Base-by-base conservation (phyloP, 2,113 vertebrate species). In the Aegotheles bennettii region DNA sequence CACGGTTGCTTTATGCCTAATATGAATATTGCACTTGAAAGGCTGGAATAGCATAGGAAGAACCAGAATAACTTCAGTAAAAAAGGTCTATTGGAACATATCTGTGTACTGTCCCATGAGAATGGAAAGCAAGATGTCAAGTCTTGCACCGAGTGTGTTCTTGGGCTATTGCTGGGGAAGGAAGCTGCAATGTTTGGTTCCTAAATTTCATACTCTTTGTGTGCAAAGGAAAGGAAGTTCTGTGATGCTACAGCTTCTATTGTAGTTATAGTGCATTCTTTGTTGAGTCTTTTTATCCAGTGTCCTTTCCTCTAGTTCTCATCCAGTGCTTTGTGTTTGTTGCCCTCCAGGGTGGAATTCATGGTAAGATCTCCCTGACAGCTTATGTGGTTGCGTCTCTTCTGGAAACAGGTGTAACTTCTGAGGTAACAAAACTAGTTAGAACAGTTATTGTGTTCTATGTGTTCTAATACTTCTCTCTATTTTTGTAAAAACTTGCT, bases 351-450 rank as follows among this genome's bases (percentile, higher is more conserved):
- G 99, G 99, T 91, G 99, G 99, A 48, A 98, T 99, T 96, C 98
- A 99, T 21, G 99, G 99, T 47, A 98, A 99, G 94, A 98, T 99
- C 71, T 98, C 99, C 4, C 97, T 99, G 69, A 99, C 99, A 11
- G 99, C 99, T 9, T 99, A 99, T 43, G 98, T 99, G 94, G 98
- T 99, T 63, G 98, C 98, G 28, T 98, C 99, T 84, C 98, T 99
- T 13, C 95, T 99, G 97, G 99, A 99, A 96, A 98, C 98, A 0
- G 99, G 98, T n/a, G 97, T 98, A 53, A 97, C 96, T 81, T 98
- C 98, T 8, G 99, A 99, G 98, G 99, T 99, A 97, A 71, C n/a
- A 60, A 75, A 79, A 61, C 47, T 3, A 0, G 13, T 45, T 57
- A 8, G 64, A 94, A 43, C 43, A 59, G 19, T 28, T 76, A 33